Conservation (phyloP, 2,888 invertebrate genomes). For the Andricus curvator region DNA sequence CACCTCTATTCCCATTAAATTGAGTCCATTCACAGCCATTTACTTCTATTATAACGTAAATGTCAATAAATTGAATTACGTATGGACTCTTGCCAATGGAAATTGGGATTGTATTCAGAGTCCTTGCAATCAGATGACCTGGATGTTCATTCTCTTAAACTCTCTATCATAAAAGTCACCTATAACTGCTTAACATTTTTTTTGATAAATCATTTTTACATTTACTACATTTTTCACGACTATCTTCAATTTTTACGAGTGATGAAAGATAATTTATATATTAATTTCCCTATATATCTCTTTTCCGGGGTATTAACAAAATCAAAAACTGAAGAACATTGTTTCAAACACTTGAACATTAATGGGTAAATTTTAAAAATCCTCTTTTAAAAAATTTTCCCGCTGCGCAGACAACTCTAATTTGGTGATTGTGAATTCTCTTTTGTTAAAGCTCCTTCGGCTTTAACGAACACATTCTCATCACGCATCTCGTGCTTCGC, state of each 20-base stretch:
- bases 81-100: conserved; percentile 17
- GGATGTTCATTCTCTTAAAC: neutral
- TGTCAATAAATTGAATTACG: conserved; percentile 30
- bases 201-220: neutral
- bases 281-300: no score
- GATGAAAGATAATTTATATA: neutral
- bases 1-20: neutral
- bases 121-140: conserved; percentile 17
- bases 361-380: no score
- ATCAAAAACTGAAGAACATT: no score
- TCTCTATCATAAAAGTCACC: neutral
- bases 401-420: no score
- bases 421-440: no score
- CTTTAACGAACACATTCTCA: no score
- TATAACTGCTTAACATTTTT: neutral
- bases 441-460: no score
- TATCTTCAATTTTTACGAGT: neutral
- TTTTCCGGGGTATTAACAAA: no score
- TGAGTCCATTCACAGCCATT: neutral
- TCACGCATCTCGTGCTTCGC: no score
- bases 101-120: conserved; percentile 24
- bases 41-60: conserved; percentile 9
- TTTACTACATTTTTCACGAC: neutral
- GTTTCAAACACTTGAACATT: no score
- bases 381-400: no score